Percentiles rank a stretch among this genome's conserved stretches.
phyloP scores from a whole-genome alignment of 2,797 vertebrate genomes.

The Melanotaenia parkinsoni region DNA sequence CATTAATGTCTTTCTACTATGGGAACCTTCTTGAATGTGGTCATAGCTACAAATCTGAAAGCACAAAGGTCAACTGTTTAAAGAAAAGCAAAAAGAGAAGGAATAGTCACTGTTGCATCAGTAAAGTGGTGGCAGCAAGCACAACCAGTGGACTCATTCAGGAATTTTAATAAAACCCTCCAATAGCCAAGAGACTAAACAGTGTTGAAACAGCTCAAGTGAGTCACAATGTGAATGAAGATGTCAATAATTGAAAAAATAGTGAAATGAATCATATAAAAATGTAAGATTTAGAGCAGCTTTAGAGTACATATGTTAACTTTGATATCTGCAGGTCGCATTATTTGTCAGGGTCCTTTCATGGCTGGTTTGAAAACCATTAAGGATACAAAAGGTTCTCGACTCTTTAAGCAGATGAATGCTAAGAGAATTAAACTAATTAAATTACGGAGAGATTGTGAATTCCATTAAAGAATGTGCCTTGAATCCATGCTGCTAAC shows the following conservation, averaged over 20 bases:
- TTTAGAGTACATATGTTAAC: too few species aligned
- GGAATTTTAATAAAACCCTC: constrained; percentile 8
- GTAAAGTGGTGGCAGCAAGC: constrained; percentile 16
- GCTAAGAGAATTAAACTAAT: neutral
- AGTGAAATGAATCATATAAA: neutral
- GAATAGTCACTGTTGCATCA: neutral
- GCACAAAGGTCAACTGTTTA: constrained; percentile 4
- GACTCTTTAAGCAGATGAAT: neutral
- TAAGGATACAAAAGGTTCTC: neutral
- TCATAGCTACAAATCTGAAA: constrained; percentile 13
- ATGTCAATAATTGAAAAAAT: neutral
- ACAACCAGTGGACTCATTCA: constrained; percentile 1
- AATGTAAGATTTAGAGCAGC: too few species aligned
- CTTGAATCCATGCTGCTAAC: neutral
- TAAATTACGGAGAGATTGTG: neutral
- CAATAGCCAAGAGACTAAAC: constrained; percentile 9
- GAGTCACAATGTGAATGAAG: neutral
- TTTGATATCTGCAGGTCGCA: too few species aligned
- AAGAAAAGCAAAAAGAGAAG: neutral
- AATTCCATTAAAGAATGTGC: neutral
- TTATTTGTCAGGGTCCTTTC: too few species aligned
- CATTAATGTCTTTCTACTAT: too few species aligned
- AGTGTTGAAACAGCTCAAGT: constrained; percentile 8
- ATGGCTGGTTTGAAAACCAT: neutral
- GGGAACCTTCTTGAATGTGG: neutral